Evolutionary conservation across 1,140 invertebrate genomes (phyloP).

Genomic region (Propsilocerus akamusi): DNA sequence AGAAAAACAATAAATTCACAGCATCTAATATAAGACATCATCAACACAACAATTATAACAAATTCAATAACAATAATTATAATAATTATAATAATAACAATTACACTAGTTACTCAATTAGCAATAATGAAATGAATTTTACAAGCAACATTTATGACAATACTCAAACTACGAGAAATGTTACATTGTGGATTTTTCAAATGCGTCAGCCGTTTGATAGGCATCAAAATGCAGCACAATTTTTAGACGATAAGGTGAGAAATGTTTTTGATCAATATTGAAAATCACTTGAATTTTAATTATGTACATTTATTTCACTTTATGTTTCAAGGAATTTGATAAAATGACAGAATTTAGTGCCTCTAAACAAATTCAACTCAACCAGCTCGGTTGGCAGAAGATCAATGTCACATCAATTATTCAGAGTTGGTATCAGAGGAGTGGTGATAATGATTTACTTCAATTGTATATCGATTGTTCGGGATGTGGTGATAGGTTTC

Average conservation of each 20-base stretch:
- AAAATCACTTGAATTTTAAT: too few relatives aligned
- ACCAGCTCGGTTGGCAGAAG: conserved; percentile 63
- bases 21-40: too few relatives aligned
- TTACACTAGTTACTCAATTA: background rate
- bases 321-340: conserved; percentile 31
- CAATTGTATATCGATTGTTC: conserved; percentile 67
- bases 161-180: background rate
- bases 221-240: background rate
- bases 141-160: background rate
- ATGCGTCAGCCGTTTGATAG: background rate
- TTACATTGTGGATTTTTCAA: background rate
- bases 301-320: too few relatives aligned
- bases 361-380: conserved; percentile 44
- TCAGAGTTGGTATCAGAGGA: conserved; percentile 45
- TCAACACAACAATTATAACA: too few relatives aligned
- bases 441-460: conserved; percentile 35
- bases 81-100: background rate
- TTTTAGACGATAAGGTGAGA: background rate
- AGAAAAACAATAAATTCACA: too few relatives aligned
- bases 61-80: background rate
- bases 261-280: background rate
- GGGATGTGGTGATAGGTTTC: conserved; percentile 54
- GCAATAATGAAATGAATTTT: background rate
- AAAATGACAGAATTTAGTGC: conserved; percentile 44
- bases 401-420: conserved; percentile 64